Conservation (phyloP, 2,888 invertebrate species). For the Dasysyrphus albostriatus region DNA sequence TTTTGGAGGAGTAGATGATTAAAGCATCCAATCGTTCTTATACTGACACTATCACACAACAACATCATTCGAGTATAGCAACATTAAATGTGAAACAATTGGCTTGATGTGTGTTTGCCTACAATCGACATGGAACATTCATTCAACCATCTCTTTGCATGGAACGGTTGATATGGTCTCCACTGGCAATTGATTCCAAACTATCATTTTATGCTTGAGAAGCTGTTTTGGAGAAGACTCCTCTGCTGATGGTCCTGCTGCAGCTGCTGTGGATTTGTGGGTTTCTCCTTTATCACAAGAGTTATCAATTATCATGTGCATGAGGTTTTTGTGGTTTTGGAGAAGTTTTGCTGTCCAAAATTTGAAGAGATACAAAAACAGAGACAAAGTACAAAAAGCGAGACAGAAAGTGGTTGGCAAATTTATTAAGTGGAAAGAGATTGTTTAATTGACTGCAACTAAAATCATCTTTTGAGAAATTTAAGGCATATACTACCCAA, state of each 20-base stretch:
- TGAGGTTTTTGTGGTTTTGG: conserved; percentile 49
- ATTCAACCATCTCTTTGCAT: conserved; percentile 15
- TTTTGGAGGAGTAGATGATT: conserved; percentile 54
- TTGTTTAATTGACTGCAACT: conserved; percentile 37
- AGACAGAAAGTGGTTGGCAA: neutral
- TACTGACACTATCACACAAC: conserved; percentile 38
- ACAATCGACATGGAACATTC: conserved; percentile 46
- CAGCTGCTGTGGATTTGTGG: conserved; percentile 11
- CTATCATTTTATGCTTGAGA: conserved; percentile 30
- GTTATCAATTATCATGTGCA: conserved; percentile 59
- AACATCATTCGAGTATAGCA: conserved; percentile 30
- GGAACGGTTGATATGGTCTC: neutral
- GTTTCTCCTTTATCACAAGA: conserved; percentile 29
- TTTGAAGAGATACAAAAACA: conserved; percentile 16
- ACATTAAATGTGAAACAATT: conserved; percentile 66
- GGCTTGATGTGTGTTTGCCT: conserved; percentile 30
- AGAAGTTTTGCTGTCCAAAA: conserved; percentile 14
- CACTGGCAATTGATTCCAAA: conserved; percentile 32
- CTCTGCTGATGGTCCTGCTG: neutral
- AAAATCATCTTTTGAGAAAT: conserved; percentile 34
- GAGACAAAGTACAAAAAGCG: neutral
- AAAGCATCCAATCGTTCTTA: conserved; percentile 46
- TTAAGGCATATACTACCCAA: neutral
- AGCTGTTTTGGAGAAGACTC: neutral
- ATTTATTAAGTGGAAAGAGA: conserved; percentile 14